Evolutionary conservation across 2,113 vertebrate genomes (phyloP), one percentile per base, ranked within the genome.

Genomic region (Clarias magur): DNA sequence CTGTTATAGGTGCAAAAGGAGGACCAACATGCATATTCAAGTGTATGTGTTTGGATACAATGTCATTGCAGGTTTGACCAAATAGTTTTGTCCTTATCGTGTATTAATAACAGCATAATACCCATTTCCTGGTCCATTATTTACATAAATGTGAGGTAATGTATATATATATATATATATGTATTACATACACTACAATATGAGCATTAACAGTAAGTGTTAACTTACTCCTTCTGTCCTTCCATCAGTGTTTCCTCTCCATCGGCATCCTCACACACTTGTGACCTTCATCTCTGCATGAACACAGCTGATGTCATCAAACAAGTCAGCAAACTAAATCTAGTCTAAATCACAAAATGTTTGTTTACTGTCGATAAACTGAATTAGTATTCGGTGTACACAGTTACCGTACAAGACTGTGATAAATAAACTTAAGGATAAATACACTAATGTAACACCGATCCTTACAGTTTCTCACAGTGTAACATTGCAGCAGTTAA

Each of bases 191-290:
- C 7, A 48, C 48, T 48, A 6, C 48, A 48, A 48, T 1, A 48
- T 48, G 6, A 48, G 48, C 48, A 48, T 8, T 76, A 79, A 0
- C 0, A 72, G 11, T 17, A 34, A 30, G 17, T 59, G 86, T 86
- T 91, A 94, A 93, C 92, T 86, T 91, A 94, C 94, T 92, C 91
- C 72, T 91, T 88, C 86, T 21, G 89, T 70, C 82, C 92, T 57
- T 94, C 93, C 94, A 95, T 94, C 88, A 93, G 38, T 72, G 42
- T 4, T 54, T 38, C 21, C 63, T 54, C 21, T 68, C 42, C 60
- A 42, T 48, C 75, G 80, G 67, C 81, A 79, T 79, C 59, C 53
- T 78, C 68, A 82, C 12, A 68, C 19, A 42, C 54, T 83, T 34
- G 15, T 54, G 27, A 10, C 13, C 27, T 82, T 79, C 72, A 87